Evolutionary conservation across 2,113 vertebrate species (phyloP).

Genomic region (Toxotes jaculatrix): DNA sequence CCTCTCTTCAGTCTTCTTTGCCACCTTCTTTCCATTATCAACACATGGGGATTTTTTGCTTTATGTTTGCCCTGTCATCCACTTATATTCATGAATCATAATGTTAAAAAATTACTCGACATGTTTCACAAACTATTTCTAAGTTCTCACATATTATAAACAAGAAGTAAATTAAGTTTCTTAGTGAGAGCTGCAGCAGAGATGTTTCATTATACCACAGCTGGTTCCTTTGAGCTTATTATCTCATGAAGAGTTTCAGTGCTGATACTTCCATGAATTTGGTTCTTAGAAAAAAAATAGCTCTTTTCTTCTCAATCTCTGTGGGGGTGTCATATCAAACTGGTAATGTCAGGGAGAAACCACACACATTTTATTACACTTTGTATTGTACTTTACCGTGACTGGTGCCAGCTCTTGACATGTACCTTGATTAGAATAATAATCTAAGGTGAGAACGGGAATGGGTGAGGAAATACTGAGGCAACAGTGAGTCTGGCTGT

Average conservation of each 20-base stretch:
- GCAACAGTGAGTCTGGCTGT: slow-evolving; percentile 25
- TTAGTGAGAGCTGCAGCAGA: not conserved
- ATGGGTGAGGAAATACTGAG: slow-evolving; percentile 56
- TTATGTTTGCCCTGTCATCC: not conserved
- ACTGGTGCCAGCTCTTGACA: slow-evolving; percentile 22
- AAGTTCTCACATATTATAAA: not conserved
- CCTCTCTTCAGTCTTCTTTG: slow-evolving; percentile 1
- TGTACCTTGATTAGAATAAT: slow-evolving; percentile 56
- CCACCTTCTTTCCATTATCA: not conserved
- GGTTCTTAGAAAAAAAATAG: not conserved
- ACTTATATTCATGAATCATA: not conserved
- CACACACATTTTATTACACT: not conserved
- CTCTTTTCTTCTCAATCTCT: not conserved
- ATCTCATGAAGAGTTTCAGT: slow-evolving; percentile 22
- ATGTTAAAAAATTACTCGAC: not conserved
- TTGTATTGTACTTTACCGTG: not conserved
- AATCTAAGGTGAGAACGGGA: slow-evolving; percentile 29
- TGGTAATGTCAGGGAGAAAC: slow-evolving; percentile 14
- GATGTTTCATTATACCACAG: slow-evolving; percentile 14
- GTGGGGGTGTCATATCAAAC: slow-evolving; percentile 18
- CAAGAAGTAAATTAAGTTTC: not conserved
- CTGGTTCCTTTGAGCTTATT: slow-evolving; percentile 20
- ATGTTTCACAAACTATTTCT: not conserved
- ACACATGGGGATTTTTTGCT: no score
- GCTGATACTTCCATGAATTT: not conserved